Evolutionary conservation across 2,797 vertebrate species (phyloP).

Genomic region (Xenentodon cancila): DNA sequence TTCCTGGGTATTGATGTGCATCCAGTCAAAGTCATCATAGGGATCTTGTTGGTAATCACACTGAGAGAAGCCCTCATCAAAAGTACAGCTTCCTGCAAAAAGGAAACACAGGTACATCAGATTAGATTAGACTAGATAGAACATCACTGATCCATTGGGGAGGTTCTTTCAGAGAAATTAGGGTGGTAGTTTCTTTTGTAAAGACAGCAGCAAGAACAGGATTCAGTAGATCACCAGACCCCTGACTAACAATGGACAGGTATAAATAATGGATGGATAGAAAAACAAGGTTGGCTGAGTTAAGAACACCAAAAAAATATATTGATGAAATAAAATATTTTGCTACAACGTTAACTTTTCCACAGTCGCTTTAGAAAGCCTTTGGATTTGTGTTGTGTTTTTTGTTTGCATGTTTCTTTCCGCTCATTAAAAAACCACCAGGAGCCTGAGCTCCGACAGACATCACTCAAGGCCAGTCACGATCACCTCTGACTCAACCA

Average conservation of each 20-base stretch:
- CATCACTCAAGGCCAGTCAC: constrained; percentile 71
- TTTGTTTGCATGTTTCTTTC: constrained; percentile 39
- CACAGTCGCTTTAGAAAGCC: constrained; percentile 2
- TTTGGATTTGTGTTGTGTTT: constrained; percentile 7
- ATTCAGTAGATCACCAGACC: too few species aligned
- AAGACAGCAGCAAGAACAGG: too few species aligned
- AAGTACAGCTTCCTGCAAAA: constrained; percentile 90
- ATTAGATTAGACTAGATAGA: too few species aligned
- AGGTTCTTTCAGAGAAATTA: too few species aligned
- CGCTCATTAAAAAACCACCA: constrained; percentile 68
- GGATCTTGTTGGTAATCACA: constrained; percentile 98
- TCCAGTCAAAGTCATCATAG: constrained; percentile 97
- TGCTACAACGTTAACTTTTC: background rate
- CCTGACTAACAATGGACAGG: too few species aligned
- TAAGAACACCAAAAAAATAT: background rate
- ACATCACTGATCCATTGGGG: too few species aligned
- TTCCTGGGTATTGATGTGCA: constrained; percentile 93
- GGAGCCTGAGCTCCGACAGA: constrained; percentile 57
- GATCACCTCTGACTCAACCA: constrained; percentile 76
- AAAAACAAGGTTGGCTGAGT: background rate
- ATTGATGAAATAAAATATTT: too few species aligned
- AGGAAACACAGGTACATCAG: constrained; percentile 5
- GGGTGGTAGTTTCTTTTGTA: too few species aligned
- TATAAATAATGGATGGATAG: background rate
- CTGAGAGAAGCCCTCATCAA: constrained; percentile 92